Evolutionary conservation across 2,113 vertebrate species (phyloP).

Genomic region (Coregonus clupeaformis): DNA sequence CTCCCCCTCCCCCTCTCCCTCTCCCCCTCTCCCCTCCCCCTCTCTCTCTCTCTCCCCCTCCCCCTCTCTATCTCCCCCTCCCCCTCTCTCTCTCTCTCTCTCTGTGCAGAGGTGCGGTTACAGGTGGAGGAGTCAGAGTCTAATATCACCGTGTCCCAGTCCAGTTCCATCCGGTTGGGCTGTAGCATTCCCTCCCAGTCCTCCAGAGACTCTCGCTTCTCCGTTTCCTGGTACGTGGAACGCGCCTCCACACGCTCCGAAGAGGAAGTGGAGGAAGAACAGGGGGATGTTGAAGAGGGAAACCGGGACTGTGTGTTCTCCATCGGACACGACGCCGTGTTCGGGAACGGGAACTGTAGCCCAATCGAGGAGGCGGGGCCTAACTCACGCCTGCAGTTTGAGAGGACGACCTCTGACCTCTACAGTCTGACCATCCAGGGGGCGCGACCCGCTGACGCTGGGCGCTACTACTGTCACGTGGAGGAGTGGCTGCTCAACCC

Average conservation of each 20-base stretch:
- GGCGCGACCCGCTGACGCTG: conserved; percentile 75
- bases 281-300: conserved; percentile 16
- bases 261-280: conserved; percentile 22
- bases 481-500: conserved; percentile 94
- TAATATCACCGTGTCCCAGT: conserved; percentile 85
- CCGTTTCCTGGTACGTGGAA: conserved; percentile 89
- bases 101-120: conserved; percentile 79
- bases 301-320: conserved; percentile 75
- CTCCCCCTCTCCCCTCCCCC: neutral
- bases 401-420: conserved; percentile 81
- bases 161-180: conserved; percentile 82
- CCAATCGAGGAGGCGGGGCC: conserved; percentile 75
- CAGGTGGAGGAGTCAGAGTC: conserved; percentile 86
- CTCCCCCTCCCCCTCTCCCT: neutral
- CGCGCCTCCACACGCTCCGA: conserved; percentile 63
- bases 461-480: conserved; percentile 89
- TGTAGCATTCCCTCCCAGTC: conserved; percentile 90
- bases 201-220: conserved; percentile 87
- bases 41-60: neutral
- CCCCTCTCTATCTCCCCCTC: neutral
- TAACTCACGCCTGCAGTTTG: conserved; percentile 85
- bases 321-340: conserved; percentile 80
- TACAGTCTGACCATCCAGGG: conserved; percentile 89
- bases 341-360: conserved; percentile 82
- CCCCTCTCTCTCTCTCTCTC: neutral